Percentiles rank a stretch among this genome's conserved stretches.
Evolutionary conservation across 2,888 invertebrate genomes (phyloP).

Genomic region (Micoletzkya japonica): DNA sequence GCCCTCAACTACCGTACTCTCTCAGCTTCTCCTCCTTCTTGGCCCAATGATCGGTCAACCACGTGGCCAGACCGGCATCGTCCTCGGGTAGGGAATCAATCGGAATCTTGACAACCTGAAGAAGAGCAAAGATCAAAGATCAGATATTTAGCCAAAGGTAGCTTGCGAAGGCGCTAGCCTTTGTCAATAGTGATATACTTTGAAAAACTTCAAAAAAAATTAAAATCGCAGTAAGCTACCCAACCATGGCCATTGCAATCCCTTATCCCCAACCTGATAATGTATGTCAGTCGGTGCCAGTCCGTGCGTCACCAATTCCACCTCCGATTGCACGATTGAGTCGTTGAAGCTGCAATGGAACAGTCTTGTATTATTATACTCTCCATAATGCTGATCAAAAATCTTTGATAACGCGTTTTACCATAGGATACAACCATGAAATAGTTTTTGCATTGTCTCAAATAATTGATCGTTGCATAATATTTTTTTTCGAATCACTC

Average conservation of each 20-base stretch:
- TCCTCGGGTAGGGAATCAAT: slow-evolving; percentile 54
- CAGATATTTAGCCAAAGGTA: no score
- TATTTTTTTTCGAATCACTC: no score
- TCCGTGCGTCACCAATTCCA: slow-evolving; percentile 73
- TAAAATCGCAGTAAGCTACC: not conserved
- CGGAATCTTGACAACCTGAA: slow-evolving; percentile 46
- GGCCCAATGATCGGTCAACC: slow-evolving; percentile 65
- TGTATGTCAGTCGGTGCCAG: slow-evolving; percentile 77
- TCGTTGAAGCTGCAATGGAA: slow-evolving; percentile 70
- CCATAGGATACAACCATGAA: not conserved
- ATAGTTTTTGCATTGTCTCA: not conserved
- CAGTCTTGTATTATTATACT: not conserved
- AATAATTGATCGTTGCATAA: not conserved
- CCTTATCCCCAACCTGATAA: slow-evolving; percentile 72
- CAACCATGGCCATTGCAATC: not conserved
- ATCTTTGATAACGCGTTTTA: not conserved
- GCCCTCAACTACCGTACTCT: slow-evolving; percentile 35
- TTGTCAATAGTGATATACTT: no score
- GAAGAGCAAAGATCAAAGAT: slow-evolving; percentile 30
- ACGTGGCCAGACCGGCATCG: slow-evolving; percentile 60
- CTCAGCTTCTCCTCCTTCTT: slow-evolving; percentile 65
- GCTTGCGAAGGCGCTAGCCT: no score
- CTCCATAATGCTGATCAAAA: not conserved
- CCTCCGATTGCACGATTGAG: slow-evolving; percentile 77
- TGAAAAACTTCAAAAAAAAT: no score